phyloP scores from a whole-genome alignment of 2,797 vertebrate species.

The Pseudotriccus pelzelni region DNA sequence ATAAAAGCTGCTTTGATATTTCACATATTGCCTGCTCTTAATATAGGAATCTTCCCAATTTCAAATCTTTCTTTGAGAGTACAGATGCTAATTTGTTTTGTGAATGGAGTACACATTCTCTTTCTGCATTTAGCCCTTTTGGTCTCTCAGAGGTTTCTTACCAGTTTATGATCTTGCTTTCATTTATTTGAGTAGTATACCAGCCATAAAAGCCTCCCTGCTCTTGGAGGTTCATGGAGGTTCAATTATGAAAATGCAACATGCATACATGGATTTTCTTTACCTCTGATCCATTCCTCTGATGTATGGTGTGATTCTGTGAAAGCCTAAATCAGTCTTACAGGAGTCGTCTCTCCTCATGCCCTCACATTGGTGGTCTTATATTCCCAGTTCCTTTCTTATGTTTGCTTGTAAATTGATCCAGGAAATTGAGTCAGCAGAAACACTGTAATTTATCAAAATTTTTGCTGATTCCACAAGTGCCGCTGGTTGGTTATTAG shows the following conservation, averaged over 20 bases:
- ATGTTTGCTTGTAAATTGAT: background rate
- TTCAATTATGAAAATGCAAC: background rate
- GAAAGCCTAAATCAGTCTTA: background rate
- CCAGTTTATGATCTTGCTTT: background rate
- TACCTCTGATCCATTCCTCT: background rate
- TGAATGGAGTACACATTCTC: background rate
- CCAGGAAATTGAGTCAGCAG: background rate
- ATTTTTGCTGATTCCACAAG: background rate
- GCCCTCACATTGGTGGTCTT: rapidly evolving
- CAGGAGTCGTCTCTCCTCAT: background rate
- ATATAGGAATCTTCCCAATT: background rate
- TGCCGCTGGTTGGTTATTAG: background rate
- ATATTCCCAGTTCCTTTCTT: background rate
- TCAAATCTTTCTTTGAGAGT: background rate
- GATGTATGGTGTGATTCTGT: background rate
- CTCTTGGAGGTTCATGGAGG: background rate
- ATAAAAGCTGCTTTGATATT: background rate
- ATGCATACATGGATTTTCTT: background rate
- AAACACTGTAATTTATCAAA: background rate
- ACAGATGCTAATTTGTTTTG: background rate
- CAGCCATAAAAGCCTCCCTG: background rate
- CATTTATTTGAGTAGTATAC: background rate
- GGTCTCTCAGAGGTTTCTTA: background rate
- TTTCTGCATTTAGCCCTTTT: background rate
- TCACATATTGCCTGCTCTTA: background rate